Evolutionary conservation across 2,113 vertebrate genomes (phyloP).

Genomic region (Anhinga anhinga): DNA sequence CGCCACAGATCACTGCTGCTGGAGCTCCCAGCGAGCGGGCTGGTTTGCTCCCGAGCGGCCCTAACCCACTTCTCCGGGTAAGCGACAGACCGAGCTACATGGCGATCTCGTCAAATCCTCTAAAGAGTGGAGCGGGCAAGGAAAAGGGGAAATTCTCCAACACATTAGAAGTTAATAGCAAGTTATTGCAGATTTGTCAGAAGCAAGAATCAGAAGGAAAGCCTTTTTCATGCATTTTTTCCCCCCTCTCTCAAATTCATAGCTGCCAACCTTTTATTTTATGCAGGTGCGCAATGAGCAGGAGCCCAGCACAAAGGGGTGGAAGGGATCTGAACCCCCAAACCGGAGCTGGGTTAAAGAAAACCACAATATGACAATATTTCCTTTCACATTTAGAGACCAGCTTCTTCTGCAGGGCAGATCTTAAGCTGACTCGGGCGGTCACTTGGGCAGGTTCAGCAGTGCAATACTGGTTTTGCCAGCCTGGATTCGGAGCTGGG

Average conservation of each 20-base stretch:
- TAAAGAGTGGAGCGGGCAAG: too few relatives aligned
- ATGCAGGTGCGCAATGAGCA: neutral
- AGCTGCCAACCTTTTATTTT: neutral
- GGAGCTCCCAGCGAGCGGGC: neutral
- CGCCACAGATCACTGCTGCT: neutral
- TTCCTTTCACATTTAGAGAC: neutral
- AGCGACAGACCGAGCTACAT: neutral
- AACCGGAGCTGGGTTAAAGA: too few relatives aligned
- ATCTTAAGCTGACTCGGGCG: neutral
- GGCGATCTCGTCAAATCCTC: neutral
- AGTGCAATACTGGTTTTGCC: rapidly evolving
- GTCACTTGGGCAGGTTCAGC: too few relatives aligned
- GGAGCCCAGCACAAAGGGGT: neutral
- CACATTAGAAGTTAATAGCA: too few relatives aligned
- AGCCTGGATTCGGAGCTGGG: neutral
- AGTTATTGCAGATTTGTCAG: neutral
- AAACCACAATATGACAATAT: neutral
- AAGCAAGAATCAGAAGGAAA: neutral
- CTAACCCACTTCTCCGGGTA: rapidly evolving
- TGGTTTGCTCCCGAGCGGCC: neutral
- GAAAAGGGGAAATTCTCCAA: neutral
- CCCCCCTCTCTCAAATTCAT: neutral
- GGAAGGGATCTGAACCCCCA: neutral
- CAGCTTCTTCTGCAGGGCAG: neutral
- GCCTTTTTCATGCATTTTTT: neutral